Conservation (phyloP, 1,140 invertebrate genomes). For the Globodera rostochiensis region DNA sequence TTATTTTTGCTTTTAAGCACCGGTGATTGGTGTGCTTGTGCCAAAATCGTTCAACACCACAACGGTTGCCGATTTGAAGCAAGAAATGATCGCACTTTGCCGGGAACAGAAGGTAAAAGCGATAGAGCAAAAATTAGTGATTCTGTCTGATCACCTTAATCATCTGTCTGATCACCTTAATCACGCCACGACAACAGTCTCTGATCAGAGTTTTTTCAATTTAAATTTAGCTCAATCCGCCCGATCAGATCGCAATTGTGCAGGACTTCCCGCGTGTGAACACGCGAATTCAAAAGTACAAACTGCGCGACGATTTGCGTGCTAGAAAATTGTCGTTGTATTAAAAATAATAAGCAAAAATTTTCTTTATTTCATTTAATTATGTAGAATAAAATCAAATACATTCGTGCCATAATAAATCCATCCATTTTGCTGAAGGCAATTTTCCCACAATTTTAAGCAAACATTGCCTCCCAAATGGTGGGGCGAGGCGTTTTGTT, state of each 20-base stretch:
- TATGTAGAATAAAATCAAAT: too few relatives aligned
- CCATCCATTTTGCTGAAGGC: too few relatives aligned
- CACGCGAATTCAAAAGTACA: slow-evolving; percentile 60
- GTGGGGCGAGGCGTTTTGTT: too few relatives aligned
- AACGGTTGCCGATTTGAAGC: slow-evolving; percentile 41
- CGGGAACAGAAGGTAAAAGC: slow-evolving; percentile 49
- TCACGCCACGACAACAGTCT: background rate
- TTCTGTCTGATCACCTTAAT: background rate
- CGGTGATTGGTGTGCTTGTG: slow-evolving; percentile 57
- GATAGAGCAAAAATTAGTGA: background rate
- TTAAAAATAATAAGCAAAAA: background rate
- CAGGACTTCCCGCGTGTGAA: slow-evolving; percentile 63
- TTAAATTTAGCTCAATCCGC: slow-evolving; percentile 45
- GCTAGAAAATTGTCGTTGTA: slow-evolving; percentile 34
- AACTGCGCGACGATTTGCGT: slow-evolving; percentile 51
- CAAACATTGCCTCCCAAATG: too few relatives aligned
- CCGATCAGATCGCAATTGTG: slow-evolving; percentile 59
- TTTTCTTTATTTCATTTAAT: slow-evolving; percentile 7
- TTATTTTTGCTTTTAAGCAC: slow-evolving; percentile 53
- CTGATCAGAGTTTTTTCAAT: slow-evolving; percentile 23
- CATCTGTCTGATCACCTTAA: too few relatives aligned
- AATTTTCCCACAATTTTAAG: too few relatives aligned
- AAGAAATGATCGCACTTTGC: slow-evolving; percentile 53
- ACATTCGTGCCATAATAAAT: too few relatives aligned
- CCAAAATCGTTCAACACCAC: slow-evolving; percentile 39